Evolutionary conservation across 2,797 vertebrate species (phyloP), one percentile per base, ranked within the genome.

Genomic region (Halcyon smyrnensis): DNA sequence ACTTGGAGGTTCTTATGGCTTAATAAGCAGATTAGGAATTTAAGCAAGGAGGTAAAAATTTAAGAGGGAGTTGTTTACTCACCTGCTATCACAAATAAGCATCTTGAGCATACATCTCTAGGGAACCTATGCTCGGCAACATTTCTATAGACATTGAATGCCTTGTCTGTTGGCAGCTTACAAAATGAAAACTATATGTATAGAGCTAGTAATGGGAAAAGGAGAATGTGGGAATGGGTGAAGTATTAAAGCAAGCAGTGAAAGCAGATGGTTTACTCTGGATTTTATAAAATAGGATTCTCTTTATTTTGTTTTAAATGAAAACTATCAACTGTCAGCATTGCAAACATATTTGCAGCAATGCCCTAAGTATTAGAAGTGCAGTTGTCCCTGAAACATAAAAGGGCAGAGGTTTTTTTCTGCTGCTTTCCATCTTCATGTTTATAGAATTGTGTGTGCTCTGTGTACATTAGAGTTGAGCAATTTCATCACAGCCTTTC

Each of bases 251-350:
- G 85, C 74, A 74, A 56, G 81, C 65, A 45, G 43, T 80, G 81
- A 84, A 96, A 92, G 78, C 76, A 95, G 43, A 74, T 39, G 30
- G 75, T 92, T 94, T 92, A 57, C 84, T 93, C 93, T 87, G 62
- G 84, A 59, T 82, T 97, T 97, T 96, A 88, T 96, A 92, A 97
- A 93, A 92, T 76, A 94, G 80, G 59, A 96, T 96, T 96, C 87
- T 92, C 82, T 96, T 89, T 84, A 78, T 85, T 86, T 90, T 80
- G 51, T 93, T 93, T 91, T 83, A 73, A 96, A 97, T 91, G 68
- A 93, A 95, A 89, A 48, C 75, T 71, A 83, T 84, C 84, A 82
- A 45, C 15, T n/a, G 48, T 75, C 34, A 20, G 69, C 57, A 81
- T 62, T 78, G 84, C 93, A 94, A 93, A 86, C 65, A 80, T 90